Percentiles rank a stretch among this genome's conserved stretches.
phyloP scores from a whole-genome alignment of 2,888 invertebrate genomes.

The Amaurobius ferox region DNA sequence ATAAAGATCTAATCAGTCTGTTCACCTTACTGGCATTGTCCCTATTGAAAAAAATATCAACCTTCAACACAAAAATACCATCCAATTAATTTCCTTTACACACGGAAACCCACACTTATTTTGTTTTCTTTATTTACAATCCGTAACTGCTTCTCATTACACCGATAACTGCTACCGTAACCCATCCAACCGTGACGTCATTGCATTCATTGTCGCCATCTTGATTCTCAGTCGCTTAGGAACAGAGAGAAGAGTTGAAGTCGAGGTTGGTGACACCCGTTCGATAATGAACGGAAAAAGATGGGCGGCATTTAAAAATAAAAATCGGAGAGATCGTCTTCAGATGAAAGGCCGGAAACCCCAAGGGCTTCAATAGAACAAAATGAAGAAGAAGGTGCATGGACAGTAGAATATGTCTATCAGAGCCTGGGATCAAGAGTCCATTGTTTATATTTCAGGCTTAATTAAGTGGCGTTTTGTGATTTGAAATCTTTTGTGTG shows the following conservation, averaged over 20 bases:
- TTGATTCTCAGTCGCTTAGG: background rate
- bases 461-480: background rate
- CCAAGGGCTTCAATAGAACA: background rate
- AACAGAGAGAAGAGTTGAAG: background rate
- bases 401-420: background rate
- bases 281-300: constrained; percentile 16
- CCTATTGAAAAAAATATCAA: background rate
- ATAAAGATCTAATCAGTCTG: background rate
- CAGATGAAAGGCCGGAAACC: constrained; percentile 61
- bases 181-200: background rate
- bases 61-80: background rate
- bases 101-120: background rate
- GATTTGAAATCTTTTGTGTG: background rate
- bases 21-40: background rate
- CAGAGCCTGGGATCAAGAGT: background rate
- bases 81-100: background rate
- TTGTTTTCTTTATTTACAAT: background rate
- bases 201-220: constrained; percentile 3
- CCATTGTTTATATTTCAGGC: background rate
- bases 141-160: constrained; percentile 1
- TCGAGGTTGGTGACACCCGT: constrained; percentile 18
- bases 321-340: background rate
- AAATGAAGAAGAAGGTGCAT: background rate
- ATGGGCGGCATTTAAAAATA: constrained; percentile 12
- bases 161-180: background rate